Evolutionary conservation across 2,113 vertebrate genomes (phyloP).

Genomic region (Menidia beryllina): DNA sequence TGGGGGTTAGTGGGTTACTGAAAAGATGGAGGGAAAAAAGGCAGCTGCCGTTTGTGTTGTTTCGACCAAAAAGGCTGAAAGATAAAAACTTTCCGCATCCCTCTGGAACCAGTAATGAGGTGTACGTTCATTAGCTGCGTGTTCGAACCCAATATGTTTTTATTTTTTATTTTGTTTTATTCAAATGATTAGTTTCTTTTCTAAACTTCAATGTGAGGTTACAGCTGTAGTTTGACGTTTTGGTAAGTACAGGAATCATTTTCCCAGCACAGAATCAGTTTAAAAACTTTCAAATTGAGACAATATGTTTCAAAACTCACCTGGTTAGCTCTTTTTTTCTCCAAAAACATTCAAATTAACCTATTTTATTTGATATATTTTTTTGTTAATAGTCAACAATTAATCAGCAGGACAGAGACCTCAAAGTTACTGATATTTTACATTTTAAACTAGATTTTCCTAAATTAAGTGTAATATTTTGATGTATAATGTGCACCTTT

Average conservation of each 20-base stretch:
- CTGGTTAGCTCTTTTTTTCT: not conserved
- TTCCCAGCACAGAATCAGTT: not conserved
- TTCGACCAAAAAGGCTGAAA: too few relatives aligned
- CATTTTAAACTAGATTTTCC: not conserved
- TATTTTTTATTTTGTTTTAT: constrained; percentile 22
- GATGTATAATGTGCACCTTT: not conserved
- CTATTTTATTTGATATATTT: not conserved
- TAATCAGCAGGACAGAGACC: not conserved
- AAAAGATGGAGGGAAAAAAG: too few relatives aligned
- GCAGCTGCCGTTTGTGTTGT: too few relatives aligned
- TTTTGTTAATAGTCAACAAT: not conserved
- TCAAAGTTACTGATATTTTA: not conserved
- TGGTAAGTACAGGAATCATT: not conserved
- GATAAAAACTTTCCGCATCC: not conserved
- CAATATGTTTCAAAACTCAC: too few relatives aligned
- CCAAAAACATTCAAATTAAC: not conserved
- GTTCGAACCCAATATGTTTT: constrained; percentile 16
- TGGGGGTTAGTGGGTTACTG: too few relatives aligned
- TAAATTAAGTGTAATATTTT: not conserved
- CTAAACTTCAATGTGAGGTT: constrained; percentile 47
- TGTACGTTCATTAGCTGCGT: constrained; percentile 65
- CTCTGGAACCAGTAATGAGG: constrained; percentile 4
- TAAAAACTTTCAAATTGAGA: not conserved
- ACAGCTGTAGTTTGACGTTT: constrained; percentile 22
- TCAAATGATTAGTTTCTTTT: constrained; percentile 31